Conservation (phyloP, 2,113 vertebrate species). For the Leiothrix lutea region DNA sequence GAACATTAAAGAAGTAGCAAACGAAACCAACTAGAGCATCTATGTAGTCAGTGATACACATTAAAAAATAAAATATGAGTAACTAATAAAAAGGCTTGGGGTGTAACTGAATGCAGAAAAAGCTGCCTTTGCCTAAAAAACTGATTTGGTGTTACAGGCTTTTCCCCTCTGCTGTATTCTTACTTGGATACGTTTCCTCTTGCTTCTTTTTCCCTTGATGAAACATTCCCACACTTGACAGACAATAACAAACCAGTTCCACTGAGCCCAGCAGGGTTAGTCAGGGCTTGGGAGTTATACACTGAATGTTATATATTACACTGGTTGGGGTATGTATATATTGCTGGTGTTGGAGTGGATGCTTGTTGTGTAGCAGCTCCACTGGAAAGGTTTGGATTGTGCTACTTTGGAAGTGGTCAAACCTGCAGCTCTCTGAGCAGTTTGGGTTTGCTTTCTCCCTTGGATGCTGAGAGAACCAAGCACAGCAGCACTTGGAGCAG, state of each 20-base stretch:
- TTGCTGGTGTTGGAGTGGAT: not conserved
- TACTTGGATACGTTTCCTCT: not conserved
- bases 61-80: not conserved
- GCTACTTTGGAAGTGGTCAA: not conserved
- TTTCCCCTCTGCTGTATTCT: not conserved
- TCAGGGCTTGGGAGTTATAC: not conserved
- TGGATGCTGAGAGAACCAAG: not conserved
- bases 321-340: not conserved
- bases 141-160: not conserved
- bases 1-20: not conserved
- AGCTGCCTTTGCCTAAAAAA: not conserved
- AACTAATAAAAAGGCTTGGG: not conserved
- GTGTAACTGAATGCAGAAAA: not conserved
- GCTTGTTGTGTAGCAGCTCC: not conserved
- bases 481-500: not conserved
- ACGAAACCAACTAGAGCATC: not conserved
- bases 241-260: not conserved
- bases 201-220: not conserved
- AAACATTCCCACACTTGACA: not conserved
- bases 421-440: not conserved
- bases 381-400: not conserved
- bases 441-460: not conserved
- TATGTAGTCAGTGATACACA: not conserved
- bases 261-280: not conserved
- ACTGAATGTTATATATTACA: no score